Percentiles rank a stretch among this genome's conserved stretches.
Conservation (phyloP, 2,113 vertebrate genomes). For the Dermatemys mawii region DNA sequence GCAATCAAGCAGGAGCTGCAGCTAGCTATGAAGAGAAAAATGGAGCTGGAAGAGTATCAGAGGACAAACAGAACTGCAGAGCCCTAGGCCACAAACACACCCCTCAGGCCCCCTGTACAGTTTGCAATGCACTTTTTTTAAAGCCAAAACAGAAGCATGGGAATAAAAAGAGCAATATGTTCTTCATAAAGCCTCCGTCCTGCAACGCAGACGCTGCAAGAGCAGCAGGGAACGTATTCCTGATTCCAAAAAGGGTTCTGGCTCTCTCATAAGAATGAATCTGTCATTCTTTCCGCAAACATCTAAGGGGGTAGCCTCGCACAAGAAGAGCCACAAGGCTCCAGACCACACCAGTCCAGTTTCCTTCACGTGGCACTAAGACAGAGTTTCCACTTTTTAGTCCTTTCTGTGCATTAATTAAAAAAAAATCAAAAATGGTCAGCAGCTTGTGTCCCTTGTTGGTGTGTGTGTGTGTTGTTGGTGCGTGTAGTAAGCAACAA, state of each 20-base stretch:
- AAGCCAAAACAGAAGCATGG: constrained; percentile 41
- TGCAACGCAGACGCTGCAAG: constrained; percentile 33
- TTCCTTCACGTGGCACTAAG: constrained; percentile 57
- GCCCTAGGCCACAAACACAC: constrained; percentile 68
- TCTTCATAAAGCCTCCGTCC: background rate
- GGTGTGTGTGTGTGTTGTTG: constrained; percentile 29
- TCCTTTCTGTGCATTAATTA: constrained; percentile 75
- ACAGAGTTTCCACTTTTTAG: constrained; percentile 62
- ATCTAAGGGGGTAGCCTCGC: constrained; percentile 2
- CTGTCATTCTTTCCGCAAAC: constrained; percentile 36
- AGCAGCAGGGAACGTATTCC: constrained; percentile 35
- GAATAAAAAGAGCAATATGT: constrained; percentile 42
- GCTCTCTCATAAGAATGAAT: constrained; percentile 44
- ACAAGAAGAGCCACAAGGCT: constrained; percentile 31
- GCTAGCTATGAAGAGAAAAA: constrained; percentile 91
- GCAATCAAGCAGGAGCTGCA: constrained; percentile 95
- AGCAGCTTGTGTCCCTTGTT: constrained; percentile 55
- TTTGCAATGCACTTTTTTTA: constrained; percentile 73
- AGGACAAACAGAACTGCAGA: constrained; percentile 84
- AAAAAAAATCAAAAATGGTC: constrained; percentile 16
- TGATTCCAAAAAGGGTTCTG: constrained; percentile 25
- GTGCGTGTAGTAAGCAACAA: background rate
- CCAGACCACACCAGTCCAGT: background rate
- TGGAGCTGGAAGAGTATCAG: constrained; percentile 93
- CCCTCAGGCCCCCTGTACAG: constrained; percentile 15